Percentiles rank a stretch among this genome's conserved stretches.
Conservation (phyloP, 2,113 vertebrate species). For the Cebus imitator region DNA sequence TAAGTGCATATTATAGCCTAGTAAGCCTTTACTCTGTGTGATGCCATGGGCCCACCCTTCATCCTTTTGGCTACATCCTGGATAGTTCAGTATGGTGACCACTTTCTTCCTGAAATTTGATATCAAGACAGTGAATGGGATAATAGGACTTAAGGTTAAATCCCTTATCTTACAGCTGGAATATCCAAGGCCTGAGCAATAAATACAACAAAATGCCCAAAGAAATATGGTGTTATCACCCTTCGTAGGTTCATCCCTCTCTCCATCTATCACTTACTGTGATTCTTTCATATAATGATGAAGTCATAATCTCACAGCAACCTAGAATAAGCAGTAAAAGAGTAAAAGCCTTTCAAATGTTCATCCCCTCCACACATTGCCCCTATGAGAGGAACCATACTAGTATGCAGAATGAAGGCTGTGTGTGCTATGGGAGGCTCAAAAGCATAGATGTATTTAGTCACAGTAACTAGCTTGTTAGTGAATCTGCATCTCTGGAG, state of each 20-base stretch:
- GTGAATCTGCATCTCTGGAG: background rate
- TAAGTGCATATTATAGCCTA: background rate
- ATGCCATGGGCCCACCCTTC: background rate
- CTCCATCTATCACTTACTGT: background rate
- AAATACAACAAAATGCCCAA: background rate
- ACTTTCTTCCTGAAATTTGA: background rate
- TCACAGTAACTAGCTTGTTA: background rate
- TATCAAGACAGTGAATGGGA: background rate
- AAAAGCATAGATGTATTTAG: background rate
- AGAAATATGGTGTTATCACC: background rate
- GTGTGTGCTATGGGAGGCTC: background rate
- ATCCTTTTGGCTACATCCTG: background rate
- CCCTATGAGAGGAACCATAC: background rate
- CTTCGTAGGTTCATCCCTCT: background rate
- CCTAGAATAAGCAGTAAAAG: background rate
- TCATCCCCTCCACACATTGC: background rate
- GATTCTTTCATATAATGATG: background rate
- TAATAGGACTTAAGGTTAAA: background rate
- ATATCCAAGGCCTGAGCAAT: background rate
- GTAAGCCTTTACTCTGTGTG: background rate
- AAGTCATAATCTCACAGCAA: background rate
- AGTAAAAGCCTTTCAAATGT: background rate
- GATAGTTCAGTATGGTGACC: background rate
- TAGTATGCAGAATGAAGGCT: background rate
- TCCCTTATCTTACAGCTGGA: background rate